Evolutionary conservation across 2,888 invertebrate species (phyloP).

Genomic region (Epicampocera succincta): DNA sequence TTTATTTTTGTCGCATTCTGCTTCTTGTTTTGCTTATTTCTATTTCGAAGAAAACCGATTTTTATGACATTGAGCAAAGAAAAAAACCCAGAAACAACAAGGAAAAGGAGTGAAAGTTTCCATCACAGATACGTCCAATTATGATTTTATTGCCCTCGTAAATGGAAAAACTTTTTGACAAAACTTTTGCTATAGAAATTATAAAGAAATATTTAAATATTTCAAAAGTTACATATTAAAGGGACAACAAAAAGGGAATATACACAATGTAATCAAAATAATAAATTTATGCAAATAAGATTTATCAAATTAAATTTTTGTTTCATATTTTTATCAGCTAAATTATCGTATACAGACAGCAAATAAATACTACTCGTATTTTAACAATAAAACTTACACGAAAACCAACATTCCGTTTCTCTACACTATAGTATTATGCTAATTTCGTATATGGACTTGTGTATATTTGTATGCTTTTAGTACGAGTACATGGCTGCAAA

Average conservation of each 20-base stretch:
- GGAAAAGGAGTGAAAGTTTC: neutral
- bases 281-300: constrained; percentile 63
- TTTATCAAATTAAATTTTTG: constrained; percentile 38
- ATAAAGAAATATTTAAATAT: constrained; percentile 27
- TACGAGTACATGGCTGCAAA: too few species aligned
- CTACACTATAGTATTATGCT: too few species aligned
- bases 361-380: too few species aligned
- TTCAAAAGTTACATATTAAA: constrained; percentile 15
- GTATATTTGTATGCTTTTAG: too few species aligned
- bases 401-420: too few species aligned
- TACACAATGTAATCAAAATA: constrained; percentile 43
- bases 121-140: constrained; percentile 37
- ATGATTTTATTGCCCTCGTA: constrained; percentile 52
- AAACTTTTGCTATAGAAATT: constrained; percentile 20
- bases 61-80: constrained; percentile 15
- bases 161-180: constrained; percentile 42
- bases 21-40: neutral
- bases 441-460: too few species aligned
- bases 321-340: neutral
- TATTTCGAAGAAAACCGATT: constrained; percentile 7
- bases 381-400: too few species aligned
- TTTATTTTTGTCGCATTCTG: neutral
- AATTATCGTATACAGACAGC: too few species aligned
- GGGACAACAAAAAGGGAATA: constrained; percentile 36
- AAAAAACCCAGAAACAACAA: too few species aligned